Conservation (phyloP, 1,140 invertebrate genomes). For the Halyomorpha halys region DNA sequence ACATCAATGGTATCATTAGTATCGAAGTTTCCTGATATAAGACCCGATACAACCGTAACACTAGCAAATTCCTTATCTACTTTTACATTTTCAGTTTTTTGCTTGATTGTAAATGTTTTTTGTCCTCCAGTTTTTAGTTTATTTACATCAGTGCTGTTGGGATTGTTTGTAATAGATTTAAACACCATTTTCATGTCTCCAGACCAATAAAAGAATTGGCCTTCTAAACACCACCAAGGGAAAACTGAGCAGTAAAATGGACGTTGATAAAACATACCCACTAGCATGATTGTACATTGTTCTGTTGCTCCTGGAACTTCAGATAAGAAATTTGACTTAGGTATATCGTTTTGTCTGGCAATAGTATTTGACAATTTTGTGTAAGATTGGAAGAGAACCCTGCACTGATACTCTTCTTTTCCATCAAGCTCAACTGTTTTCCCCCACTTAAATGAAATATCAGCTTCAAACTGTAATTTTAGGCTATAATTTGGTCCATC, state of each 20-base stretch:
- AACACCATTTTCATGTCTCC: slow-evolving; percentile 24
- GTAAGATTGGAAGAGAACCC: neutral
- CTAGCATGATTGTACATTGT: slow-evolving; percentile 23
- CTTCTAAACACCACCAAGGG: slow-evolving; percentile 26
- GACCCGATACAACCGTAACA: neutral
- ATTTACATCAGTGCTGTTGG: neutral
- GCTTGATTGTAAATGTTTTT: neutral
- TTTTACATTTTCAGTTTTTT: slow-evolving; percentile 5
- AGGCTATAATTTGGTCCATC: neutral
- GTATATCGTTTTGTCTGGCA: neutral
- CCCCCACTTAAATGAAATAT: neutral
- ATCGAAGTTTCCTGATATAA: neutral
- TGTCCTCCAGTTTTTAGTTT: neutral
- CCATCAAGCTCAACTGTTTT: neutral
- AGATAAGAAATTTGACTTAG: neutral
- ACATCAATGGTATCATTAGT: neutral
- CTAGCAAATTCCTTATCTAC: slow-evolving; percentile 4
- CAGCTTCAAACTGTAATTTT: neutral
- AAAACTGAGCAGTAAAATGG: slow-evolving; percentile 27
- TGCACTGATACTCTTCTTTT: neutral
- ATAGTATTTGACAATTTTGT: neutral
- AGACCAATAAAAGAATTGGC: slow-evolving; percentile 23
- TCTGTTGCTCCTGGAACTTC: slow-evolving; percentile 10
- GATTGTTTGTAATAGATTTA: slow-evolving; percentile 9
- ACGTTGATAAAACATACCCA: slow-evolving; percentile 22